Evolutionary conservation across 2,113 vertebrate genomes (phyloP).

Genomic region (Canis aureus): DNA sequence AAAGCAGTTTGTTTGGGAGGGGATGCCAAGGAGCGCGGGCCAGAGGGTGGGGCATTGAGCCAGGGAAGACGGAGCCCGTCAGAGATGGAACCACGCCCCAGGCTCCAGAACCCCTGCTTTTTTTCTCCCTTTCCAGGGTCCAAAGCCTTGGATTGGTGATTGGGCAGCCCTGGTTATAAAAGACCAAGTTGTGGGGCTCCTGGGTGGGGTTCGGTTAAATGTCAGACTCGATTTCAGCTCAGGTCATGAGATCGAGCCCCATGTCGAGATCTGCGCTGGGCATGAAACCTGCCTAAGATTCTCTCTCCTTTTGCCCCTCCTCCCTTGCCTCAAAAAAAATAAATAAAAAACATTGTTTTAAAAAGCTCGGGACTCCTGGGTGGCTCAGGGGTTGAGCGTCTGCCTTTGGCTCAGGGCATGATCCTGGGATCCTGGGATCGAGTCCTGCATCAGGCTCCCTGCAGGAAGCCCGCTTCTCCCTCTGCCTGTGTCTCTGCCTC

Average conservation of each 20-base stretch:
- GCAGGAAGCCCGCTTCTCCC: too few species aligned
- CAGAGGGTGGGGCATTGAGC: not conserved
- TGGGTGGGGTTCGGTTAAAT: not conserved
- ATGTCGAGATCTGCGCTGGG: not conserved
- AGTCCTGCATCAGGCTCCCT: too few species aligned
- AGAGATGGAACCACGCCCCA: fast-evolving
- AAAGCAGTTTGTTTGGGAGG: not conserved
- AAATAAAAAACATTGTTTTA: too few species aligned
- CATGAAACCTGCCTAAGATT: not conserved
- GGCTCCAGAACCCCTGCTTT: not conserved
- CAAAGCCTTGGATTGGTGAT: not conserved
- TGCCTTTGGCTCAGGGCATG: too few species aligned
- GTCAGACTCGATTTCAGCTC: not conserved
- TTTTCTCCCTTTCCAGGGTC: not conserved
- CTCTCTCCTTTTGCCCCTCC: not conserved
- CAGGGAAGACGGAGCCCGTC: fast-evolving
- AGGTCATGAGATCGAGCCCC: not conserved
- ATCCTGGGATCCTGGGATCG: too few species aligned
- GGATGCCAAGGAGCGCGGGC: fast-evolving
- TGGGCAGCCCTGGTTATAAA: not conserved
- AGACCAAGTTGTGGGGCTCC: not conserved
- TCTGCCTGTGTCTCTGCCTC: too few species aligned
- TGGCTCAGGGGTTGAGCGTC: too few species aligned
- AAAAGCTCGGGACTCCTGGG: too few species aligned
- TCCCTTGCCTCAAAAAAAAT: too few species aligned